These are phyloP conservation scores for Limanda limanda DNA, from an alignment of 2,113 vertebrate genomes.

Conservation along the genomic window DNA sequence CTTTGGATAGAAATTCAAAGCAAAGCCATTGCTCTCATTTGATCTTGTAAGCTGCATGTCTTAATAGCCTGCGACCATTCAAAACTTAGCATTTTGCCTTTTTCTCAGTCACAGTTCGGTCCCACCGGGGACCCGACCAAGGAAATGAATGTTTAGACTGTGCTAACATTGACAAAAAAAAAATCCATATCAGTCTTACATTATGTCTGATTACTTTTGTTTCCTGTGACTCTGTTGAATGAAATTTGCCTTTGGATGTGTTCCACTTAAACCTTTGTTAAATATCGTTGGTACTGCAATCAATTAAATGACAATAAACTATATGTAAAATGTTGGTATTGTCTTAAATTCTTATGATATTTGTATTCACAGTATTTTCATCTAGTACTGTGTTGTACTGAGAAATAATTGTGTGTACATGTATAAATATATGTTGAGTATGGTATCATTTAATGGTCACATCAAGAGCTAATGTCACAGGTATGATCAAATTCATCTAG, in stretches of 20 bases:
- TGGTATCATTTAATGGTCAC: too few species aligned
- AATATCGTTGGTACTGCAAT: conserved; percentile 78
- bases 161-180: conserved; percentile 25
- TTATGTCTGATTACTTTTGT: conserved; percentile 43
- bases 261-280: conserved; percentile 74
- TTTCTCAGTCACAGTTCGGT: conserved; percentile 63
- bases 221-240: conserved; percentile 65
- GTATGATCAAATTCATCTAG: too few species aligned
- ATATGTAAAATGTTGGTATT: conserved; percentile 51
- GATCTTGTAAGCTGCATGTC: conserved; percentile 75
- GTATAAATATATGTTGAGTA: too few species aligned
- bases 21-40: conserved; percentile 39
- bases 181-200: conserved; percentile 72
- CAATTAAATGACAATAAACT: conserved; percentile 73
- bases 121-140: conserved; percentile 53
- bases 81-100: conserved; percentile 74
- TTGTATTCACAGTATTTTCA: neutral
- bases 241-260: conserved; percentile 74
- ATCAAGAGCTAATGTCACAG: neutral
- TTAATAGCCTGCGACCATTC: conserved; percentile 72
- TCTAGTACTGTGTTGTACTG: too few species aligned
- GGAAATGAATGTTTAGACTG: conserved; percentile 73
- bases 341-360: conserved; percentile 11
- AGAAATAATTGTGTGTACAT: neutral
- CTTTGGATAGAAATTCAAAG: conserved; percentile 34